Base-by-base conservation (phyloP, 2,113 vertebrate genomes). In the Oreochromis tanganicae region DNA sequence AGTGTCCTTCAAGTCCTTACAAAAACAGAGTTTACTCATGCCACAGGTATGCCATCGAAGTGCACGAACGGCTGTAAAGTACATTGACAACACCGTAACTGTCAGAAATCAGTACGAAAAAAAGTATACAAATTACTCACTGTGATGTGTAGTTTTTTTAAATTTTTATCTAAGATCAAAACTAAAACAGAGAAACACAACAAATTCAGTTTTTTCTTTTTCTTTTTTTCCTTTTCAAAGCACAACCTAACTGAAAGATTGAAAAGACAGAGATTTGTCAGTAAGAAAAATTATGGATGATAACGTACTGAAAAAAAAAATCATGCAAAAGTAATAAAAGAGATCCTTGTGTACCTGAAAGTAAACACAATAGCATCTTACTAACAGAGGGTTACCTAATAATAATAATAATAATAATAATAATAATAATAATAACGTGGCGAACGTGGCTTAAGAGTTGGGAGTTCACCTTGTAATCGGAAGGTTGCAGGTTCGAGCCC, bases 41-140 rank as follows among this genome's bases (percentile, higher is more conserved):
- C 43, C 9, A 75, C 5, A 19, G 24, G 43, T 6, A 75, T 48
- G 0, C 9, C 71, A 50, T 48, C 43, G 1, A 48, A 75, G 71
- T 50, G 9, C 24, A 7, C 1, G 24, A 2, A 48, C 0, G 0
- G 3, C 5, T 0, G 16, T 48, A 48, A 29, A 75, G 9, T 1
- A 29, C 41, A 75, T 2, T 48, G 14, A 48, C 8, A 48, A 48
- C 0, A 29, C 7, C 5, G 0, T 19, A 17, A 75, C 9, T 7
- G 41, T 75, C 68, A 29, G 21, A 17, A 46, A 48, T 43, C 1
- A 29, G 3, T 1, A 48, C 17, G 14, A 19, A 66, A n/a, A 68
- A 3, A 71, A 43, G 38, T 3, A 24, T 43, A 27, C 12, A 71
- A 24, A 27, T 71, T 24, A 14, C 38, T 3, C 13, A 43, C 66